Base-by-base conservation (phyloP, 1,140 invertebrate genomes). In the Ganaspis sp. region DNA sequence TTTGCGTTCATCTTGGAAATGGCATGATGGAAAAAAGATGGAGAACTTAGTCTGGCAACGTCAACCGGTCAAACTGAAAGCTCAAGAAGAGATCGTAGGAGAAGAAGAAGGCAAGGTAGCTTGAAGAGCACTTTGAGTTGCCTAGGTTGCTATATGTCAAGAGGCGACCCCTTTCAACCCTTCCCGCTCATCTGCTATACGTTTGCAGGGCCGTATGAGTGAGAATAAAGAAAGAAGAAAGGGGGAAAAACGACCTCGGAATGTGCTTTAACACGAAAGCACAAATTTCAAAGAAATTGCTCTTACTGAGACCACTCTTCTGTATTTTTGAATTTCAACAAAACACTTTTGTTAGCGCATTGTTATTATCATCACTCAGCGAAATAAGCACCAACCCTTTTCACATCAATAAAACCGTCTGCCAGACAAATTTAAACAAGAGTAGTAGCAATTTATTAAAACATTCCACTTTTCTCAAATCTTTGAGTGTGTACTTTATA, bases 101-200 rank as follows among this genome's bases (percentile, higher is more conserved):
- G 70, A 85, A 40, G 79, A 78, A 73, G 84, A 82, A 79, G 74
- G 69, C 80, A 78, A 84, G 82, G 77, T 72, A 84, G 78, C 75
- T 74, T 84, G 78, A 84, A 89, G 87, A 88, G 84, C 83, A 86
- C 88, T 89, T 84, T 45, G 84, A 88, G 86, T 88, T 89, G 87
- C 87, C 86, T 87, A 88, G 87, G 81, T 86, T 88, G 88, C 87
- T 86, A 90, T 90, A 90, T 89, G 87, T 89, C 86, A 90, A 90
- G 87, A 84, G 86, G 77, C 34, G 17, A 23, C 64, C 45, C 45
- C 73, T 23, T 40, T 70, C 58, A 42, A 58, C 69, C 69, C n/a
- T n/a, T n/a, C 78, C 81, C 78, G 74, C 74, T 76, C 77, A 72
- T 38, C 77, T 70, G 26, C 70, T 23, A 53, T 70, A 69, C 64